Evolutionary conservation across 1,140 invertebrate species (phyloP).

Genomic region (Bombus impatiens): DNA sequence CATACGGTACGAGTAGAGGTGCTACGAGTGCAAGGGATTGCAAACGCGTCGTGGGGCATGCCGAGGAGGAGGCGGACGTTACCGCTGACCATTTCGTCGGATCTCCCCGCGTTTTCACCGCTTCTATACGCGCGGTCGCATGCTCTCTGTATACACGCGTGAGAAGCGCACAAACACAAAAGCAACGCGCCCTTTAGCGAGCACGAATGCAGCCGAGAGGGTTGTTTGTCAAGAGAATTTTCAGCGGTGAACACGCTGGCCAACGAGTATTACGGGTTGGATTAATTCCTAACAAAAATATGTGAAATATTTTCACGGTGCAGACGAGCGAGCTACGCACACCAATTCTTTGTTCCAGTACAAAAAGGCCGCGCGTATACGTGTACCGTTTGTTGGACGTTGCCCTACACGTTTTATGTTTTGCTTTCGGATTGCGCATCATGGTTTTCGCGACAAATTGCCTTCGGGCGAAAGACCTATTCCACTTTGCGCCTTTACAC

Average conservation of each 20-base stretch:
- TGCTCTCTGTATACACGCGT: not conserved
- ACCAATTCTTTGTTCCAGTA: not conserved
- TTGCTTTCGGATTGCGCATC: conserved; percentile 68
- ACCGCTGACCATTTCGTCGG: conserved; percentile 62
- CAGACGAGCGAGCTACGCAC: conserved; percentile 31
- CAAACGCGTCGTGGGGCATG: not conserved
- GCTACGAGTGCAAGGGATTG: conserved; percentile 14
- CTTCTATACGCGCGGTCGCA: not conserved
- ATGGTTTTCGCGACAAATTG: conserved; percentile 63
- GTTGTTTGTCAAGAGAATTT: conserved; percentile 71
- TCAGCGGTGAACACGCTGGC: conserved; percentile 59
- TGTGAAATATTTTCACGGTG: conserved; percentile 66
- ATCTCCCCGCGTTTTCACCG: conserved; percentile 44
- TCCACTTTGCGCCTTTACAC: too few relatives aligned
- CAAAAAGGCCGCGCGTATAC: conserved; percentile 41
- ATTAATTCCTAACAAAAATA: conserved; percentile 73
- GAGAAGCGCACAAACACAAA: conserved; percentile 36
- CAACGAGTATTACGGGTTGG: conserved; percentile 65
- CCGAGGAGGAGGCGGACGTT: conserved; percentile 22
- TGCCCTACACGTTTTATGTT: conserved; percentile 52
- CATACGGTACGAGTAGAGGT: conserved; percentile 40
- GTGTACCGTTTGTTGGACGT: conserved; percentile 56
- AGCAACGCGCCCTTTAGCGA: conserved; percentile 45
- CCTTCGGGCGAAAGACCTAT: conserved; percentile 17
- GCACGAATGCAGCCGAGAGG: conserved; percentile 49